Conservation (phyloP, 2,888 invertebrate genomes). For the Brachylomia viminalis region DNA sequence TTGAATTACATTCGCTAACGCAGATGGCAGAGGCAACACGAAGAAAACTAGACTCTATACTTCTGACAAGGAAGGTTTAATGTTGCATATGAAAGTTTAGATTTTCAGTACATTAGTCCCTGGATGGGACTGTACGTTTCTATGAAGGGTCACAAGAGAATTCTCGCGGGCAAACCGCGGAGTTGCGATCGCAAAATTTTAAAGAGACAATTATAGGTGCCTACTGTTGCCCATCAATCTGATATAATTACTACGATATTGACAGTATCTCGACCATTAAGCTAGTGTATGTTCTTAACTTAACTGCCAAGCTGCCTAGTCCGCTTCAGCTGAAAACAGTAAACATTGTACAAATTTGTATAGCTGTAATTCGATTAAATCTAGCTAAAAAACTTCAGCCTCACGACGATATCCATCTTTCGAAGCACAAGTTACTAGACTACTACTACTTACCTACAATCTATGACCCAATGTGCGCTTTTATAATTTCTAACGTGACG, state of each 20-base stretch:
- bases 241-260: not conserved
- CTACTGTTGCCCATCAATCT: too few species aligned
- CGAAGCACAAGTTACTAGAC: not conserved
- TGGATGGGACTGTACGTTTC: not conserved
- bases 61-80: not conserved
- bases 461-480: too few species aligned
- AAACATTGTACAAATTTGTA: not conserved
- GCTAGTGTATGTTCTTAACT: not conserved
- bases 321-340: not conserved
- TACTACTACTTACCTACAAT: too few species aligned
- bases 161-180: not conserved
- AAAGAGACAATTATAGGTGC: not conserved
- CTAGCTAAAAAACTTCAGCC: not conserved
- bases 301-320: not conserved
- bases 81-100: not conserved
- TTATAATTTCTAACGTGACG: too few species aligned
- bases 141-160: not conserved
- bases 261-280: not conserved
- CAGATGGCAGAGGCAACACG: slow-evolving; percentile 1
- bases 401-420: not conserved
- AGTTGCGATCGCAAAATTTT: not conserved
- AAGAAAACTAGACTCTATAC: slow-evolving; percentile 1
- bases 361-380: not conserved
- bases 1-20: slow-evolving; percentile 25
- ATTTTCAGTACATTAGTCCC: not conserved